A percentile compares a stretch with the other conserved stretches of the same genome.
Conservation (phyloP, 2,113 vertebrate species). For the Petaurus breviceps region DNA sequence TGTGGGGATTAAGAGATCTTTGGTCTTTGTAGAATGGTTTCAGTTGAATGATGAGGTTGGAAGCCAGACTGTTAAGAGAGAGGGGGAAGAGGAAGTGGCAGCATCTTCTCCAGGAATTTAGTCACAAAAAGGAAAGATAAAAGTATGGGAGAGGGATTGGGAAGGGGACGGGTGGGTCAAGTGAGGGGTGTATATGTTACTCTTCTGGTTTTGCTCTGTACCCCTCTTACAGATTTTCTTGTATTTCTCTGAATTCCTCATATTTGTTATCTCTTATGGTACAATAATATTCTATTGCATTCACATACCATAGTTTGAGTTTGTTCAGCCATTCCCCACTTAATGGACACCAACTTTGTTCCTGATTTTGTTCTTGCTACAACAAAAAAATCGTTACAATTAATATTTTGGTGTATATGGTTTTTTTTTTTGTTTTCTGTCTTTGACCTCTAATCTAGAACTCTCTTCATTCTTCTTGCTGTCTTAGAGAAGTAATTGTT, state of each 20-base stretch:
- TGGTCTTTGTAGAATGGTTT: not conserved
- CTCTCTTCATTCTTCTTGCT: not conserved
- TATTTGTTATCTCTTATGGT: not conserved
- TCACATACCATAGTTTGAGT: not conserved
- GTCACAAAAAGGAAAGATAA: not conserved
- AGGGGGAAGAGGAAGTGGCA: not conserved
- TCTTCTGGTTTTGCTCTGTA: not conserved
- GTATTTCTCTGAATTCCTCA: not conserved
- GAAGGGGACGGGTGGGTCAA: not conserved
- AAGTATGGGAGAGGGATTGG: not conserved
- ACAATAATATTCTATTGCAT: not conserved
- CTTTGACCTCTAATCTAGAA: not conserved
- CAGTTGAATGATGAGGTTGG: not conserved
- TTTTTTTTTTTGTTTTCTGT: not conserved
- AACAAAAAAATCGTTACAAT: not conserved
- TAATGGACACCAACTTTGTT: not conserved
- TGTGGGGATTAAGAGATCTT: not conserved
- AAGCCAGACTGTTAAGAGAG: not conserved
- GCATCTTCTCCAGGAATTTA: no score
- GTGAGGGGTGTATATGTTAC: not conserved
- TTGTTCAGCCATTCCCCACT: not conserved
- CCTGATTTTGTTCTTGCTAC: not conserved
- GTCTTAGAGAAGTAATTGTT: not conserved
- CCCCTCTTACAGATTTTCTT: not conserved
- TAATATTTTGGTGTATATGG: not conserved